These are phyloP conservation scores for Lytechinus pictus DNA, from an alignment of 35 echinoderm and acorn worm genomes.

Conservation along the genomic window DNA sequence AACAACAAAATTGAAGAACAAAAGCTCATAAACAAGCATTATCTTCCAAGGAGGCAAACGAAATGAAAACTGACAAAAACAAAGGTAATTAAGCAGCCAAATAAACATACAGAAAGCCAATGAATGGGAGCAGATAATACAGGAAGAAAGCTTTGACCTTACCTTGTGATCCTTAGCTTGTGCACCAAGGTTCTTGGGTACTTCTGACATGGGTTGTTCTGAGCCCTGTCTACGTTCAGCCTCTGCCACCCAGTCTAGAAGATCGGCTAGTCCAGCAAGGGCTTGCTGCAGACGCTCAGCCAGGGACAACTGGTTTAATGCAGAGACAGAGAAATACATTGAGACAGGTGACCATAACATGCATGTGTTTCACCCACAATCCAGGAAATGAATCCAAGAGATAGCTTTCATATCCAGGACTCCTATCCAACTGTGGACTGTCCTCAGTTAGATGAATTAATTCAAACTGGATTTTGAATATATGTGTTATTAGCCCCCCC, in stretches of 20 bases:
- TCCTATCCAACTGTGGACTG: no score
- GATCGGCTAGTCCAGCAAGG: conserved; percentile 63
- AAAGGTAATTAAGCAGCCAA: background rate
- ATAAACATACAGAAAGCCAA: background rate
- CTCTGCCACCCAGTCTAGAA: conserved; percentile 83
- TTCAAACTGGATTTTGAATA: no score
- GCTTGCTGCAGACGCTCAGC: conserved; percentile 63
- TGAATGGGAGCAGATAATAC: no score
- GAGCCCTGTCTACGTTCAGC: conserved; percentile 84
- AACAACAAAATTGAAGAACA: background rate
- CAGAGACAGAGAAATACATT: background rate
- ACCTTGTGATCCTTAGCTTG: conserved; percentile 81
- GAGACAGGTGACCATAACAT: no score
- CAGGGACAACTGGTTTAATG: conserved; percentile 58
- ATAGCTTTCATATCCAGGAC: no score
- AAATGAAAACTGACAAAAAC: background rate
- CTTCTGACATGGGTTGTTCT: conserved; percentile 80
- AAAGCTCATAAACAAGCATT: background rate
- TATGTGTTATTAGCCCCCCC: no score
- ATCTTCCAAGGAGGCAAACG: background rate
- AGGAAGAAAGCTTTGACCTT: background rate
- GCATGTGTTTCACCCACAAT: no score
- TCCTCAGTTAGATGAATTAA: no score
- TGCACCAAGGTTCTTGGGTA: conserved; percentile 48
- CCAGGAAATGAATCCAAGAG: no score